Conservation (phyloP, 2,113 vertebrate species). For the Pagrus major region DNA sequence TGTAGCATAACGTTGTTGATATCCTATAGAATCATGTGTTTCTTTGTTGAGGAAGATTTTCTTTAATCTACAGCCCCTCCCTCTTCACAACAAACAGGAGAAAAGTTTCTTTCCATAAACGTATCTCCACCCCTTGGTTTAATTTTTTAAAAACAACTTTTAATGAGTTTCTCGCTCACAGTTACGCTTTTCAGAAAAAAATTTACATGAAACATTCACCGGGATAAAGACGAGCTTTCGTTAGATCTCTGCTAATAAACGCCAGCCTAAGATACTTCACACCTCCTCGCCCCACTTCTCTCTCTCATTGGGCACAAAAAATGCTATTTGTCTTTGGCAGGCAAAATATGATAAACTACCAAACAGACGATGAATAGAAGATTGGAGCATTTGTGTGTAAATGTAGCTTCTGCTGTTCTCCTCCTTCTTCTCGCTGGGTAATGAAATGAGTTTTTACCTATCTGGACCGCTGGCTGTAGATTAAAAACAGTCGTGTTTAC, state of each 20-base stretch:
- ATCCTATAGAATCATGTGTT: background rate
- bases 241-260: slow-evolving; percentile 13
- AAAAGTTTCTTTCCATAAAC: background rate
- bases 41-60: background rate
- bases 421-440: background rate
- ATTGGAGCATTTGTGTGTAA: background rate
- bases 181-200: background rate
- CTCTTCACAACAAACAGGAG: background rate
- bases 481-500: slow-evolving; percentile 49
- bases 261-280: background rate
- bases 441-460: slow-evolving; percentile 31
- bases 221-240: background rate
- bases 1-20: background rate
- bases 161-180: background rate
- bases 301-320: background rate
- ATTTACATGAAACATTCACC: background rate
- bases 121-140: background rate
- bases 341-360: slow-evolving; percentile 1
- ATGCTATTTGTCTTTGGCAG: background rate
- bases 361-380: background rate
- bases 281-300: background rate
- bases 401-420: background rate
- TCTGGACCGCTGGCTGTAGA: slow-evolving; percentile 34
- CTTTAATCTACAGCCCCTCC: background rate
- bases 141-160: background rate